These are phyloP conservation scores for Antechinus stuartii DNA, from an alignment of 2,113 vertebrate genomes.

Conservation along the genomic window DNA sequence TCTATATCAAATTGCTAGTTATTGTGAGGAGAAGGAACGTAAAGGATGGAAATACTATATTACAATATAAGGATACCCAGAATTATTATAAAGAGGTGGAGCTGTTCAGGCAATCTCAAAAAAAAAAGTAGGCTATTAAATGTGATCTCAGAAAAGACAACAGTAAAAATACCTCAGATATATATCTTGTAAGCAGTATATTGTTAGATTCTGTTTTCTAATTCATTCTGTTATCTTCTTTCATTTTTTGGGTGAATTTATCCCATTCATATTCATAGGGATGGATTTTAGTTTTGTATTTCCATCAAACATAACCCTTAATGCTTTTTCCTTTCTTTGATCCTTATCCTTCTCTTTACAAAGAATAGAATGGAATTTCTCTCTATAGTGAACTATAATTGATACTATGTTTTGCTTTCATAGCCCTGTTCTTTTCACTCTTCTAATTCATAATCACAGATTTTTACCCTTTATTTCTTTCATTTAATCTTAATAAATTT, in stretches of 20 bases:
- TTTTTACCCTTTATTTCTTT: background rate
- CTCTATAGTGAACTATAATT: background rate
- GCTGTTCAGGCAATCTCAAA: background rate
- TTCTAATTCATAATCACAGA: background rate
- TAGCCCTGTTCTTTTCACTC: background rate
- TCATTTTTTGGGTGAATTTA: background rate
- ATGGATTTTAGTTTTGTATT: background rate
- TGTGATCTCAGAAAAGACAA: background rate
- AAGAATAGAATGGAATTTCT: background rate
- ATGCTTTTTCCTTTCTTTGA: background rate
- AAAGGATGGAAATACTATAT: background rate
- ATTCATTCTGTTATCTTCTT: too few relatives aligned
- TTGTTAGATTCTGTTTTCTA: background rate
- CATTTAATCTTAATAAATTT: background rate
- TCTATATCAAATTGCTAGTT: too few relatives aligned
- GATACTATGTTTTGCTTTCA: background rate
- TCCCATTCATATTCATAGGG: background rate
- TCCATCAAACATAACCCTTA: background rate
- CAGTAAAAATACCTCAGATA: background rate
- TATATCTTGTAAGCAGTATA: background rate
- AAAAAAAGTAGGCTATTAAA: background rate
- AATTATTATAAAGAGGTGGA: background rate
- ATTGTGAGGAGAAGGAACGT: too few relatives aligned
- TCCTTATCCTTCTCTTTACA: background rate
- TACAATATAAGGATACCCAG: background rate